Evolutionary conservation across 2,113 vertebrate species (phyloP).

Genomic region (Aix galericulata): DNA sequence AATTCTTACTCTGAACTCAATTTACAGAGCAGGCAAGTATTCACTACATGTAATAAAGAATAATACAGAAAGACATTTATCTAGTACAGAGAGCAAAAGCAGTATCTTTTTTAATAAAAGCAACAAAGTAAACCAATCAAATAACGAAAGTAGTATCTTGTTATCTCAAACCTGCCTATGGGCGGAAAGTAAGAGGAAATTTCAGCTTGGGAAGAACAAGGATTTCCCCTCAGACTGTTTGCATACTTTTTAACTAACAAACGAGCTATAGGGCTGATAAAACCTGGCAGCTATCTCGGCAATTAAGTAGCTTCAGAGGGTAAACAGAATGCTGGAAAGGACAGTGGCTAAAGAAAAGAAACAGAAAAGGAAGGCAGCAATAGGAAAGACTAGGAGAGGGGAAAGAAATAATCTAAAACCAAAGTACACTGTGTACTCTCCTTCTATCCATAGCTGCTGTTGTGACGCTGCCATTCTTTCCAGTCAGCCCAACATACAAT

Average conservation of each 20-base stretch:
- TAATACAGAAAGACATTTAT: background rate
- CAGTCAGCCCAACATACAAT: background rate
- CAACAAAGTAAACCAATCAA: background rate
- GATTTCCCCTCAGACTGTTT: background rate
- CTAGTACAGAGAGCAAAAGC: background rate
- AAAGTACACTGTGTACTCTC: background rate
- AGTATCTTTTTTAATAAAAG: background rate
- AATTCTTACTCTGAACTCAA: background rate
- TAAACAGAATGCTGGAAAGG: background rate
- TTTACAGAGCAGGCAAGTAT: background rate
- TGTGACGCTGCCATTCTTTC: background rate
- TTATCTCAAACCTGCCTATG: background rate
- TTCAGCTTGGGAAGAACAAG: background rate
- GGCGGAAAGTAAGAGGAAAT: background rate
- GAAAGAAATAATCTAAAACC: background rate
- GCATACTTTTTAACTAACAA: background rate
- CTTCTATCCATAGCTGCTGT: background rate
- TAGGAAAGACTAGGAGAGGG: background rate
- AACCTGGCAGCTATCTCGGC: background rate
- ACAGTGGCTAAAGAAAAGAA: background rate
- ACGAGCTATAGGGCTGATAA: background rate
- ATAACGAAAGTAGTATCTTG: background rate
- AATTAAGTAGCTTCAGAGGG: background rate
- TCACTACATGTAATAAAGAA: background rate
- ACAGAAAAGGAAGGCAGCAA: background rate